phyloP scores from a whole-genome alignment of 2,113 vertebrate genomes.

The Tylochromis polylepis region DNA sequence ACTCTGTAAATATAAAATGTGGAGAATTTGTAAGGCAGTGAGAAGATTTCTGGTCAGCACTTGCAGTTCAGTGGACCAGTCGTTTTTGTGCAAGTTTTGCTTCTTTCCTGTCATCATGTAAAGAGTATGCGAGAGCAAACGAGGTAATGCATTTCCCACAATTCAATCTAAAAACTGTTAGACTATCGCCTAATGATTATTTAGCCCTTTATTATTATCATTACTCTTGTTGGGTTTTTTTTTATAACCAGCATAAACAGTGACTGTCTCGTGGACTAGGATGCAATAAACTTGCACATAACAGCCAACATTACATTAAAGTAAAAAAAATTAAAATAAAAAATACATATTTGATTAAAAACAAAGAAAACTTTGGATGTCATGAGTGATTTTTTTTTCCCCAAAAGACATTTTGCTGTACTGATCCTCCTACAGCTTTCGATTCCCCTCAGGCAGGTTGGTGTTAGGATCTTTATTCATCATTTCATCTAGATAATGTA shows the following conservation, averaged over 20 bases:
- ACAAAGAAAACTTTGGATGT: not conserved
- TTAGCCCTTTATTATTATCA: not conserved
- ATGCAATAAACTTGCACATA: not conserved
- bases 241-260: not conserved
- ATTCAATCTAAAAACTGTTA: not conserved
- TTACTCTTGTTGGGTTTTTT: not conserved
- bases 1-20: not conserved
- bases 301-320: not conserved
- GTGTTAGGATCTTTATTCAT: constrained; percentile 31
- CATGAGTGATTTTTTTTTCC: not conserved
- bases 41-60: not conserved
- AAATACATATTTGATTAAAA: not conserved
- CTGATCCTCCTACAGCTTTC: constrained; percentile 1
- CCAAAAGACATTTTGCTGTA: not conserved
- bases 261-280: not conserved
- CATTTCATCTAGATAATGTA: constrained; percentile 46
- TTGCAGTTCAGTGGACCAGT: not conserved
- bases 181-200: not conserved
- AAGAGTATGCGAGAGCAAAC: not conserved
- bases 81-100: not conserved
- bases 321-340: not conserved
- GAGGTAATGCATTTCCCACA: not conserved
- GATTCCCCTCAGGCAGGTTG: constrained; percentile 11
- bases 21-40: not conserved
- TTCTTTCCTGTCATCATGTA: not conserved